Conservation (phyloP, 2,888 invertebrate species). For the Nasonia oneida region DNA sequence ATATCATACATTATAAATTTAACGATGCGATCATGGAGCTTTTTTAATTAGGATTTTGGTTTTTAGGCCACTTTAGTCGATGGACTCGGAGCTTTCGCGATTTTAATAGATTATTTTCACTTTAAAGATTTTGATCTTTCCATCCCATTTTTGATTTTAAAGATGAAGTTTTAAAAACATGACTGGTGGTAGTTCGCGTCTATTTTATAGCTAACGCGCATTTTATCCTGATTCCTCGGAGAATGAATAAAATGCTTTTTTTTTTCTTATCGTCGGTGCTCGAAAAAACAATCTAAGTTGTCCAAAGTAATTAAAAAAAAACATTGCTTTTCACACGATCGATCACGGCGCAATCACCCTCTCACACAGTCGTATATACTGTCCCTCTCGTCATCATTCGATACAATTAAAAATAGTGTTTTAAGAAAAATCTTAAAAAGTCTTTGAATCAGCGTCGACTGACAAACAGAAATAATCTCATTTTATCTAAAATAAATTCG, state of each 20-base stretch:
- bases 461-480: conserved; percentile 54
- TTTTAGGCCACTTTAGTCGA: conserved; percentile 60
- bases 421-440: conserved; percentile 56
- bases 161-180: conserved; percentile 21
- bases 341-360: conserved; percentile 14
- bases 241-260: conserved; percentile 16
- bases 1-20: conserved; percentile 27
- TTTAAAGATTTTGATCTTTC: conserved; percentile 44
- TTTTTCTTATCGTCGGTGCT: background rate
- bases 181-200: background rate
- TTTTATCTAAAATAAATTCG: conserved; percentile 58
- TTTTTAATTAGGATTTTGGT: conserved; percentile 35
- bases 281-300: conserved; percentile 19
- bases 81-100: conserved; percentile 51
- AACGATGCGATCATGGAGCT: conserved; percentile 14
- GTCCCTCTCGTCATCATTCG: conserved; percentile 27
- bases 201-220: conserved; percentile 32
- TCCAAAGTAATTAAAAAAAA: conserved; percentile 47
- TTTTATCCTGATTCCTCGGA: conserved; percentile 20
- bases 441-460: conserved; percentile 57
- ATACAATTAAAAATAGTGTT: conserved; percentile 53
- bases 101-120: conserved; percentile 22
- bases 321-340: conserved; percentile 32
- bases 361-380: background rate
- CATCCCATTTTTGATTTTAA: conserved; percentile 25